phyloP scores from a whole-genome alignment of 2,797 vertebrate species.

The Anguilla megastoma region DNA sequence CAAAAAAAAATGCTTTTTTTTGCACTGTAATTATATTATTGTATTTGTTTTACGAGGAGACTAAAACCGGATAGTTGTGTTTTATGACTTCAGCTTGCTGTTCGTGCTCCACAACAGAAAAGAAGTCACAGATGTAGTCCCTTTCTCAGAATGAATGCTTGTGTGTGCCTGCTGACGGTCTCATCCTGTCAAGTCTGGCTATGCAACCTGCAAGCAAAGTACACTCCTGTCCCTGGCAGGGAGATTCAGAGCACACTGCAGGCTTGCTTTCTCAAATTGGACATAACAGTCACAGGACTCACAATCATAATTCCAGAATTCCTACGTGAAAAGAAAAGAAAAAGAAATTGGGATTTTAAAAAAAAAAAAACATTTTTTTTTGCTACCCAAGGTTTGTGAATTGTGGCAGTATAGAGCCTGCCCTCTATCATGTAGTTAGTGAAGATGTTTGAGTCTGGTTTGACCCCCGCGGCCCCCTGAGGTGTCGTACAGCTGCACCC shows the following conservation, averaged over 20 bases:
- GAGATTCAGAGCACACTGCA: background rate
- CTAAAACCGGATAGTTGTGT: background rate
- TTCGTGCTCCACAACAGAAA: background rate
- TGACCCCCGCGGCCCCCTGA: constrained; percentile 37
- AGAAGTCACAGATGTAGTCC: background rate
- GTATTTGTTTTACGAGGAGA: too few relatives aligned
- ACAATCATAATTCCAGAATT: background rate
- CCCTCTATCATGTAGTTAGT: background rate
- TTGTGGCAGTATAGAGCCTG: too few relatives aligned
- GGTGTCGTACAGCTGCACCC: constrained; percentile 46
- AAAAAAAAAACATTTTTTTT: too few relatives aligned
- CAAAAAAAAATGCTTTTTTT: background rate
- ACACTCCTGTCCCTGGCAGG: background rate
- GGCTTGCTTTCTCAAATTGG: background rate
- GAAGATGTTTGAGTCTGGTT: constrained; percentile 38
- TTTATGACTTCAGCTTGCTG: background rate
- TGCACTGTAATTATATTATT: background rate
- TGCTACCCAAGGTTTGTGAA: background rate
- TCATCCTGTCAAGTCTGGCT: background rate
- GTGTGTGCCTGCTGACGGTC: background rate
- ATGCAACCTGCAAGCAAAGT: background rate
- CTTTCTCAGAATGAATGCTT: background rate
- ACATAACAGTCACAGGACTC: too few relatives aligned
- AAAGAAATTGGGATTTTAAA: background rate
- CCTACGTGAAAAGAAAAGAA: background rate